Percentiles rank a stretch among this genome's conserved stretches.
Evolutionary conservation across 2,888 invertebrate genomes (phyloP).

Genomic region (Drosophila paranaensis): DNA sequence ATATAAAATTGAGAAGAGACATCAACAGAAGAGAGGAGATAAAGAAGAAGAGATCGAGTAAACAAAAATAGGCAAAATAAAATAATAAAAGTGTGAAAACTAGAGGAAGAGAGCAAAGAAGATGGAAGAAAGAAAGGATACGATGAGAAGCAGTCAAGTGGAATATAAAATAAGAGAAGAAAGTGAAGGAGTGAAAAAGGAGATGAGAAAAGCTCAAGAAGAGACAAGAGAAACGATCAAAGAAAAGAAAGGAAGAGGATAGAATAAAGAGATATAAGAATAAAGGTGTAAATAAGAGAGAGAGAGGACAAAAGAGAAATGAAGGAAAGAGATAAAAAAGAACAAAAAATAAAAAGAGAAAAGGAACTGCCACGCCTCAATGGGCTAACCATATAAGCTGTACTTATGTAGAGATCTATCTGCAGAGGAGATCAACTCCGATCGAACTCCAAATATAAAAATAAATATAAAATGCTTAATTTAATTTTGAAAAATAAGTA

Average conservation of each 20-base stretch:
- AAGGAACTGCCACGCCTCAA: neutral
- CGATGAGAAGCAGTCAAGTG: no score
- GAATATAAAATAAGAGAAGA: no score
- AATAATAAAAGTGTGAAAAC: neutral
- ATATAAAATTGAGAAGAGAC: no score
- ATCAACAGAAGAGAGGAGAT: no score
- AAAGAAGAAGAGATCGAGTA: no score
- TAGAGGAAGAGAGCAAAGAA: neutral
- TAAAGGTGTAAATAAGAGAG: neutral
- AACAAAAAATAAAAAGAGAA: neutral
- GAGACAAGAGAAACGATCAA: neutral
- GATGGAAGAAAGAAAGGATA: neutral
- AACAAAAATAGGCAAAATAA: neutral
- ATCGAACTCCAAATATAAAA: no score
- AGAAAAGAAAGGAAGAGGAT: neutral
- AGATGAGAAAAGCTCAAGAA: neutral
- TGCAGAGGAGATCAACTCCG: no score
- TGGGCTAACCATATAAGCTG: neutral
- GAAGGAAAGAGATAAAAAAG: no score
- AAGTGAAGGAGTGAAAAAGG: neutral
- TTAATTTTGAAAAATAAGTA: no score
- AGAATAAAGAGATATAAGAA: neutral
- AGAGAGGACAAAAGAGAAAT: no score
- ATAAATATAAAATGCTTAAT: no score
- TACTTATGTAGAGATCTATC: no score